Evolutionary conservation across 2,797 vertebrate genomes (phyloP).

Genomic region (Bovichtus variegatus): DNA sequence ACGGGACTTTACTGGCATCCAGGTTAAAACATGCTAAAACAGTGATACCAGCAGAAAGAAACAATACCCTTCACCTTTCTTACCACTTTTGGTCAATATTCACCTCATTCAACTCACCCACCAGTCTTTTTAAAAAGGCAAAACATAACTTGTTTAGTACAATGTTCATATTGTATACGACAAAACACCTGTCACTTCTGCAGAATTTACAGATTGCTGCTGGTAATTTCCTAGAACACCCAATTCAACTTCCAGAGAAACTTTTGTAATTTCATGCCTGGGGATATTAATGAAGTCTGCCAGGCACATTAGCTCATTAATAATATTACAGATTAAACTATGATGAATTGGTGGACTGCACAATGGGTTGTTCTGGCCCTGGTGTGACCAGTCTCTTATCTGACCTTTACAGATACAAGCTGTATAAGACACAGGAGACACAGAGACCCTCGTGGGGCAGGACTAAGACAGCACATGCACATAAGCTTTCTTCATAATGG

Average conservation of each 20-base stretch:
- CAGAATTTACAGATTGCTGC: constrained; percentile 45
- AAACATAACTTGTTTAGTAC: constrained; percentile 27
- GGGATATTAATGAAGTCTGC: constrained; percentile 74
- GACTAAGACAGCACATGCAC: constrained; percentile 60
- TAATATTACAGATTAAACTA: constrained; percentile 74
- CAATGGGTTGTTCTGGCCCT: constrained; percentile 71
- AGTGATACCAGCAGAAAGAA: constrained; percentile 25
- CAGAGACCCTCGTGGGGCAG: constrained; percentile 53
- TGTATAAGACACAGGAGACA: constrained; percentile 65
- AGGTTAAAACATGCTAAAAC: constrained; percentile 23
- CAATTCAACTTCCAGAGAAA: constrained; percentile 60
- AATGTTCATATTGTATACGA: not conserved
- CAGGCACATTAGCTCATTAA: constrained; percentile 73
- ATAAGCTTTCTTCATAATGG: constrained; percentile 46
- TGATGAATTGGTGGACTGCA: constrained; percentile 72
- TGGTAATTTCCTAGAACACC: constrained; percentile 54
- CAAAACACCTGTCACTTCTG: constrained; percentile 39
- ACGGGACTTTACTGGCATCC: constrained; percentile 18
- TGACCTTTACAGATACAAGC: constrained; percentile 78
- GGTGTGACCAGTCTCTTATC: constrained; percentile 77
- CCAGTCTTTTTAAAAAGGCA: not conserved
- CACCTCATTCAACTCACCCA: not conserved
- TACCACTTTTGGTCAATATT: not conserved
- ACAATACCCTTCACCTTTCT: not conserved
- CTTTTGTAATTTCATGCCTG: constrained; percentile 55